phyloP scores from a whole-genome alignment of 2,888 invertebrate species.

The Drosophila vallismaia region DNA sequence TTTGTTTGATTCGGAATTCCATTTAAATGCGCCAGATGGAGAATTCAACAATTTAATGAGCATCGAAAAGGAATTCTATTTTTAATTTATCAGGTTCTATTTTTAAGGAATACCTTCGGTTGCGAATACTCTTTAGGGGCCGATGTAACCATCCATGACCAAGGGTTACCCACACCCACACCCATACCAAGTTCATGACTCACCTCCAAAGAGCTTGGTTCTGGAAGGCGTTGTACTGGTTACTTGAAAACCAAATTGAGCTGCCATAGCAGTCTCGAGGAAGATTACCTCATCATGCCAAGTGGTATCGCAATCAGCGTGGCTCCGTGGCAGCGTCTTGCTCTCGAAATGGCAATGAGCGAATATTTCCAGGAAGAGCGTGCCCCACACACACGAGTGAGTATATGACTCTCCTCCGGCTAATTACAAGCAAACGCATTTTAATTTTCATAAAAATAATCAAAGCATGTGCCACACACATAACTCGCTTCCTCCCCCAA shows the following conservation, averaged over 20 bases:
- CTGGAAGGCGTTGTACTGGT: slow-evolving; percentile 10
- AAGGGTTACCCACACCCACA: no score
- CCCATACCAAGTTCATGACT: background rate
- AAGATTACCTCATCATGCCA: slow-evolving; percentile 67
- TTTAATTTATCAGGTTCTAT: no score
- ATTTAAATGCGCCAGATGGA: background rate
- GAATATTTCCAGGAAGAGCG: slow-evolving; percentile 67
- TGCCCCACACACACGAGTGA: slow-evolving; percentile 44
- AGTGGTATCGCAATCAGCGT: slow-evolving; percentile 16
- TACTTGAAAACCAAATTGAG: slow-evolving; percentile 75
- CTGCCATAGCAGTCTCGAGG: slow-evolving; percentile 23
- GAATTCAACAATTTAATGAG: no score
- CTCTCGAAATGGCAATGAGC: slow-evolving; percentile 73
- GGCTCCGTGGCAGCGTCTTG: background rate
- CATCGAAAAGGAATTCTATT: no score
- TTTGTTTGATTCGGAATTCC: slow-evolving; percentile 18
- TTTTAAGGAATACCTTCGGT: no score
- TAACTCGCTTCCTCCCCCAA: slow-evolving; percentile 20
- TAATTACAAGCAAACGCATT: slow-evolving; percentile 78
- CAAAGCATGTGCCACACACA: slow-evolving; percentile 72
- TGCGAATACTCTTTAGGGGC: no score
- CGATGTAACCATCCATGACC: no score
- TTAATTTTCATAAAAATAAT: slow-evolving; percentile 78
- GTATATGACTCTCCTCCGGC: slow-evolving; percentile 12
- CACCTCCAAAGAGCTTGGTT: slow-evolving; percentile 7